Evolutionary conservation across 2,888 invertebrate genomes (phyloP), one percentile per base, ranked within the genome.

Genomic region (Phorcus lineatus): DNA sequence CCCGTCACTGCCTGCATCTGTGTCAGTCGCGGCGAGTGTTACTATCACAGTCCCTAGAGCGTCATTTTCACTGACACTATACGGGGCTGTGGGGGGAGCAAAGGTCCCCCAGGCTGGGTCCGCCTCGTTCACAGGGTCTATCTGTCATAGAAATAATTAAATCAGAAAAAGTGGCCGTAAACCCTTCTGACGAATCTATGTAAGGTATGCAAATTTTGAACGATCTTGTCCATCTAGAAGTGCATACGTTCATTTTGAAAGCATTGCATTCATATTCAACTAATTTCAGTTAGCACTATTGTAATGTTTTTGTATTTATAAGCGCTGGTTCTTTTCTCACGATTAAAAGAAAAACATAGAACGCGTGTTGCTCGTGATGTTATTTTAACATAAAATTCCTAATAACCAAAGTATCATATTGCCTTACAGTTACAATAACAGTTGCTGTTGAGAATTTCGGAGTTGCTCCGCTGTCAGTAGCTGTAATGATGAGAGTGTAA

Each of bases 391-490:
- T n/a, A n/a, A n/a, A n/a, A n/a, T n/a, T n/a, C n/a, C n/a, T n/a
- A n/a, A n/a, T n/a, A n/a, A n/a, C 7, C 11, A 11, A 24, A 57
- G 1, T 57, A 19, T 9, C 57, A 19, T 31, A 40, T 31, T 9
- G 28, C 17, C 79, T 87, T 17, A 91, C 85, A 47, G 82, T 80
- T 3, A 91, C 81, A 17, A 81, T 81, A 11, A 91, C 86, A 0
- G 82, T 85, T 3, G 86, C 85, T 7, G 86, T 86, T 2, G 81
- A 81, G 4, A 84, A 80, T 54, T 79, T 67, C 16, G 86, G 40
- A 9, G 79, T 28, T 0, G 84, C 40, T 2, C 87, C 88, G 0
- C 83, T 84, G 55, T 90, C 90, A 2, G 76, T 78, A 11, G 86
- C 87, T n/a, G 77, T 77, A 3, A 90, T 82, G 9, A 82, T 79